A percentile compares a stretch with the other conserved stretches of the same genome.
These are phyloP conservation scores for Morbakka virulenta DNA, from an alignment of 30 jellyfish, hydroid and myxozoan genomes.

Conservation along the genomic window DNA sequence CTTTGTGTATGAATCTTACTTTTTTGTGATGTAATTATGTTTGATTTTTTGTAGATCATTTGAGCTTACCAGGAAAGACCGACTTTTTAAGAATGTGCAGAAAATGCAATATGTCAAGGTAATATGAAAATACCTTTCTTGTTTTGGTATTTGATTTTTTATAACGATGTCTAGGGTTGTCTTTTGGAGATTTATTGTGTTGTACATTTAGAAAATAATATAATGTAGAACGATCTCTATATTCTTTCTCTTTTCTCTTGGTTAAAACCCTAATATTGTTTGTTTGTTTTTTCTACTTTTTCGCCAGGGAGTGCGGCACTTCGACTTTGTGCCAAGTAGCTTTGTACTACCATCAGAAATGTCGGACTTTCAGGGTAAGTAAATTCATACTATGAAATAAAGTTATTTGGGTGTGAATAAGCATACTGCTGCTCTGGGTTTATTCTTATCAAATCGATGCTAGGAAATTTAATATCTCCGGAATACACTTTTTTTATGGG, in stretches of 20 bases:
- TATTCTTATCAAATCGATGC: too few relatives aligned
- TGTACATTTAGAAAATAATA: too few relatives aligned
- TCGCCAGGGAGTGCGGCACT: conserved; percentile 74
- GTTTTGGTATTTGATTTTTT: neutral
- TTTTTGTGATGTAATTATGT: neutral
- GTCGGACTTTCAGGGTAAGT: conserved; percentile 72
- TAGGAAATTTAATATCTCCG: too few relatives aligned
- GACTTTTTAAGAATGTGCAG: conserved; percentile 74
- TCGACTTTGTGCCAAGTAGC: conserved; percentile 72
- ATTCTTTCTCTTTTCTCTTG: too few relatives aligned
- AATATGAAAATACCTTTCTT: neutral
- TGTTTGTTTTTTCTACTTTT: neutral
- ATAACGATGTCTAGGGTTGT: neutral
- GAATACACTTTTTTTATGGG: too few relatives aligned
- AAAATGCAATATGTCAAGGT: conserved; percentile 91
- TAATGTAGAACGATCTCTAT: too few relatives aligned
- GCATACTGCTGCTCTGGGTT: too few relatives aligned
- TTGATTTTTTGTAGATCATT: conserved; percentile 49
- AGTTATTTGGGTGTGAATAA: too few relatives aligned
- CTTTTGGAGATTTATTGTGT: neutral
- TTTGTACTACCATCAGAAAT: conserved; percentile 80
- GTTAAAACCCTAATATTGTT: too few relatives aligned
- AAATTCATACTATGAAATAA: neutral
- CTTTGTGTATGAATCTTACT: too few relatives aligned
- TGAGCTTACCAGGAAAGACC: conserved; percentile 89